These are phyloP conservation scores for Cynodonichthys magdalenae DNA, from an alignment of 2,797 vertebrate genomes.

Conservation along the genomic window DNA sequence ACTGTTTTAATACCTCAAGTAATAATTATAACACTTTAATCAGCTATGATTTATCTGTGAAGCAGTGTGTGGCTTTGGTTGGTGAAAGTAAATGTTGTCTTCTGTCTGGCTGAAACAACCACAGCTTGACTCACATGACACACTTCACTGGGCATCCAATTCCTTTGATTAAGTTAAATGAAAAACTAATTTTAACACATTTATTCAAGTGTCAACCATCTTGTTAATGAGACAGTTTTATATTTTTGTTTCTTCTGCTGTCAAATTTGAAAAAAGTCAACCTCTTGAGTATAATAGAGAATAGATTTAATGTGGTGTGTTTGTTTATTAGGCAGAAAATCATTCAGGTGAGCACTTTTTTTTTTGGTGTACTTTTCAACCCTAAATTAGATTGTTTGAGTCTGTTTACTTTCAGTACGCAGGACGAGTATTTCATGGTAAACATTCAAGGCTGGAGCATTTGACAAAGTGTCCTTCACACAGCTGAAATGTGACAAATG, in stretches of 20 bases:
- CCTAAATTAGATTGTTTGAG: neutral
- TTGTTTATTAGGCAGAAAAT: neutral
- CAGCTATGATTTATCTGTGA: constrained; percentile 15
- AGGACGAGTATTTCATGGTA: constrained; percentile 18
- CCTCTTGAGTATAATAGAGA: constrained; percentile 22
- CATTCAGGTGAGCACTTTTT: neutral
- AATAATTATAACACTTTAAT: constrained; percentile 29
- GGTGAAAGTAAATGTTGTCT: constrained; percentile 14
- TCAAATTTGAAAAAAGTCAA: constrained; percentile 6
- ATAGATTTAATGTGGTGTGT: neutral
- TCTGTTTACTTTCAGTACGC: constrained; percentile 2
- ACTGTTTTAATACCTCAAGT: constrained; percentile 41
- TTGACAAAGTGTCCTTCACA: constrained; percentile 59
- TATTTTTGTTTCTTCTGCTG: neutral
- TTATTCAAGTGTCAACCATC: neutral
- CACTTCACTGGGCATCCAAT: constrained; percentile 1
- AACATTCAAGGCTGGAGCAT: constrained; percentile 38
- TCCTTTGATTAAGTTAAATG: neutral
- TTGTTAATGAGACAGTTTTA: neutral
- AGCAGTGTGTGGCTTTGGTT: constrained; percentile 14
- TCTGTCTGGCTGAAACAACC: constrained; percentile 13
- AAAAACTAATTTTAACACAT: neutral
- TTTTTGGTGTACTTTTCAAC: neutral
- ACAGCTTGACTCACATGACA: neutral
- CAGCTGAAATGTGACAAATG: constrained; percentile 69